Evolutionary conservation across 1,140 invertebrate species (phyloP), one percentile per base, ranked within the genome.

Genomic region (Dreissena polymorpha): DNA sequence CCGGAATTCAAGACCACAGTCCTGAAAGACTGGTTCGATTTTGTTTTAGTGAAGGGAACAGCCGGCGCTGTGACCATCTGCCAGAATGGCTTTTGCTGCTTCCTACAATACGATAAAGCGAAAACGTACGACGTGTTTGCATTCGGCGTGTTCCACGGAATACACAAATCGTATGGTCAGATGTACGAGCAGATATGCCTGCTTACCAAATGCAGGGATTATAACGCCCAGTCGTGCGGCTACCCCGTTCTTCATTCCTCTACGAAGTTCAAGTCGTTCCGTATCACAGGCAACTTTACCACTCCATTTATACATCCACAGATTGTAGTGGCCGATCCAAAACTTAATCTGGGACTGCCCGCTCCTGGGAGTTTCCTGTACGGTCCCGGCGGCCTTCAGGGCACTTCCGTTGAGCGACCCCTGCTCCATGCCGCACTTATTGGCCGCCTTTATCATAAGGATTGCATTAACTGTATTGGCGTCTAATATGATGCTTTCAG

Each of bases 171-270:
- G 25, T 84, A 89, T 63, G 87, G 88, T 0, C 60, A 75, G 10
- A 89, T 88, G 57, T 91, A 89, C 78, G 50, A 90, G 27, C 89
- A 91, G 76, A 86, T 88, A 21, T 91, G 90, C 75, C 68, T 86
- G 8, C 53, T 91, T 8, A 65, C 91, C 0, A 86, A 86, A 72
- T 91, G 90, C 65, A 83, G 77, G 14, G 85, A 87, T 65, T 49
- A 27, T 10, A 67, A 81, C 13, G 49, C 53, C 7, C 23, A 70
- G 51, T 82, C 82, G 21, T 90, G 90, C 60, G 89, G 89, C 2
- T 16, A 69, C 0, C 25, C 75, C 6, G 85, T 84, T 6, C 51
- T 60, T 13, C 39, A 76, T 18, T 79, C 89, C 1, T 39, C 27
- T 14, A 88, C 90, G 3, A 7, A 53, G 16, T 91, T 91, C 78